Evolutionary conservation across 2,797 vertebrate species (phyloP).

Genomic region (Atherinosoma microstoma): DNA sequence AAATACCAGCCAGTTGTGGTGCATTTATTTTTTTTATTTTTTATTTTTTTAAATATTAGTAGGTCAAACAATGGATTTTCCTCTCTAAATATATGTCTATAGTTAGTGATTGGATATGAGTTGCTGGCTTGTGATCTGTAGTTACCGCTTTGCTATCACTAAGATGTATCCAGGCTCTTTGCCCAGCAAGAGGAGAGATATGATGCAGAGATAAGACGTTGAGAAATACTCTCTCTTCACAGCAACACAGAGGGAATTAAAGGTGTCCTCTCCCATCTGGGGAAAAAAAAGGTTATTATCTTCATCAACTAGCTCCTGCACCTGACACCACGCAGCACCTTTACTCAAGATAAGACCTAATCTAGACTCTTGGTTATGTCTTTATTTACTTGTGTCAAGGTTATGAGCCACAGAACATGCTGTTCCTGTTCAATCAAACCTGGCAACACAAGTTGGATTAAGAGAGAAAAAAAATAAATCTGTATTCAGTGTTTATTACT

Average conservation of each 20-base stretch:
- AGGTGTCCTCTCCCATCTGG: slow-evolving; percentile 72
- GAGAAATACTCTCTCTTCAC: slow-evolving; percentile 76
- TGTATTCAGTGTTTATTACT: slow-evolving; percentile 28
- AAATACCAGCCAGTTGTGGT: slow-evolving; percentile 32
- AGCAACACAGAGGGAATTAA: slow-evolving; percentile 75
- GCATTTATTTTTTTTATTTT: neutral
- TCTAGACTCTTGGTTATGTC: slow-evolving; percentile 80
- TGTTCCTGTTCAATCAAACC: slow-evolving; percentile 54
- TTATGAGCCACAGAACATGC: slow-evolving; percentile 66
- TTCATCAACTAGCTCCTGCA: slow-evolving; percentile 73
- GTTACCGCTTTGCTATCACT: slow-evolving; percentile 64
- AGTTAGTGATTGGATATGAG: slow-evolving; percentile 58
- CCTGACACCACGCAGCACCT: slow-evolving; percentile 76
- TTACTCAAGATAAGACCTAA: slow-evolving; percentile 85
- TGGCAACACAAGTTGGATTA: slow-evolving; percentile 29
- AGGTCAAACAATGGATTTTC: slow-evolving; percentile 25
- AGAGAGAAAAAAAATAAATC: slow-evolving; percentile 19
- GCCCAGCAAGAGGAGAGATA: slow-evolving; percentile 67
- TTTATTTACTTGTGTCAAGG: slow-evolving; percentile 80
- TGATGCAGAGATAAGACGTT: slow-evolving; percentile 77
- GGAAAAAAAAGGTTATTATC: slow-evolving; percentile 77
- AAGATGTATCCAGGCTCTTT: slow-evolving; percentile 67
- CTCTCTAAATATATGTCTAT: slow-evolving; percentile 35
- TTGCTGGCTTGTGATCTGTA: slow-evolving; percentile 60
- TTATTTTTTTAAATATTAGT: slow-evolving; percentile 13